These are phyloP conservation scores for Gadus chalcogrammus DNA, from an alignment of 2,113 vertebrate genomes.

Conservation along the genomic window DNA sequence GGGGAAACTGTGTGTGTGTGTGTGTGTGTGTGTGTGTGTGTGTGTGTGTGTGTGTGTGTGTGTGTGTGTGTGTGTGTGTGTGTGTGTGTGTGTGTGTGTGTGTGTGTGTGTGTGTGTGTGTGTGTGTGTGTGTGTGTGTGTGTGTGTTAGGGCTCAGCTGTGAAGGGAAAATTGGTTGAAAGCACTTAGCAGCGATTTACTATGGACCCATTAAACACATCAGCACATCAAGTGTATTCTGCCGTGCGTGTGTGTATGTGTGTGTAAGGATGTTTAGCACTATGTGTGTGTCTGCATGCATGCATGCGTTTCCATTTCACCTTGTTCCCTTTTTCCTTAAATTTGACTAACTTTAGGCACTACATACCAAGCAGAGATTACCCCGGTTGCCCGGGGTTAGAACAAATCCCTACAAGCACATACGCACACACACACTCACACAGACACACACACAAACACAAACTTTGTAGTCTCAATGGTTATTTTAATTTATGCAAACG, in stretches of 20 bases:
- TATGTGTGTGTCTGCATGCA: conserved; percentile 4
- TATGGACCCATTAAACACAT: conserved; percentile 64
- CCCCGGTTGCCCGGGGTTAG: background rate
- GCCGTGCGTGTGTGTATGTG: background rate
- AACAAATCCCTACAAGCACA: conserved; percentile 17
- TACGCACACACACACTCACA: conserved; percentile 11
- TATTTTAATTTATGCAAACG: background rate
- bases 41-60: conserved; percentile 10
- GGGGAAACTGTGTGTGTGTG: too few relatives aligned
- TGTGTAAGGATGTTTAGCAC: conserved; percentile 3
- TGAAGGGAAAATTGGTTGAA: conserved; percentile 60
- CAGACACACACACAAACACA: conserved; percentile 18
- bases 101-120: conserved; percentile 8
- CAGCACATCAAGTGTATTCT: conserved; percentile 45
- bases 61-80: conserved; percentile 16
- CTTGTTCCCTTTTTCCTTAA: conserved; percentile 30
- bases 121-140: conserved; percentile 13
- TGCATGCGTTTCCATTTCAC: background rate
- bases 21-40: background rate
- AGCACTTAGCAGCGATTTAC: conserved; percentile 64
- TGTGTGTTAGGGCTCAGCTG: conserved; percentile 51
- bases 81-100: conserved; percentile 15
- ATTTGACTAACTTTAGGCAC: conserved; percentile 44
- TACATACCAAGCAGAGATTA: conserved; percentile 20
- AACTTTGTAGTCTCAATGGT: background rate